phyloP scores from a whole-genome alignment of 2,888 invertebrate species.

The Notocelia uddmanniana region DNA sequence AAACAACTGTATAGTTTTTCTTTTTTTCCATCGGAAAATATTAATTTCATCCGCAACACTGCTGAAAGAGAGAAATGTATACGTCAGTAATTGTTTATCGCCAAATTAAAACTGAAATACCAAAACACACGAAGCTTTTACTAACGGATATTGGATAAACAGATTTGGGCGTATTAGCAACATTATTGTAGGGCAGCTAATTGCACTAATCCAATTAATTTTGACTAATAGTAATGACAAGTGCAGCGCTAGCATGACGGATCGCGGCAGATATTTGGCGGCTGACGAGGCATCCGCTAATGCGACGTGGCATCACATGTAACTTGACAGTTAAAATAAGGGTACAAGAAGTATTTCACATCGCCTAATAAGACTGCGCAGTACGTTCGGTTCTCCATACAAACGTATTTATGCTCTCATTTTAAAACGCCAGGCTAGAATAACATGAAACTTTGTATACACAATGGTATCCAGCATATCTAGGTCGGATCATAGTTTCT shows the following conservation, averaged over 20 bases:
- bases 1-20: too few species aligned
- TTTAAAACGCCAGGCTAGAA: too few species aligned
- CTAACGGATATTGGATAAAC: conserved; percentile 20
- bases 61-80: too few species aligned
- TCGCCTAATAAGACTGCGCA: too few species aligned
- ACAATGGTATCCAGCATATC: too few species aligned
- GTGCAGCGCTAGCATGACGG: conserved; percentile 40
- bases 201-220: conserved; percentile 55
- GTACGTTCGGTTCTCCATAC: too few species aligned
- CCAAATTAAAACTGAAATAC: not conserved
- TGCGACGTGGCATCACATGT: conserved; percentile 40
- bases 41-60: too few species aligned
- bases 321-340: not conserved
- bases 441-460: too few species aligned
- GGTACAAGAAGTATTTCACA: not conserved
- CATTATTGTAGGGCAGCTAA: conserved; percentile 50
- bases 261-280: conserved; percentile 35
- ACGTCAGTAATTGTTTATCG: not conserved
- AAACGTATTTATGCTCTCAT: too few species aligned
- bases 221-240: conserved; percentile 48
- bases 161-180: conserved; percentile 47
- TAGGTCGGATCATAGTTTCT: too few species aligned
- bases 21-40: too few species aligned
- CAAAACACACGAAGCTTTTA: not conserved
- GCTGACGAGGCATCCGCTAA: conserved; percentile 43